Conservation (phyloP, 2,888 invertebrate genomes). For the Drosophila percnosoma region DNA sequence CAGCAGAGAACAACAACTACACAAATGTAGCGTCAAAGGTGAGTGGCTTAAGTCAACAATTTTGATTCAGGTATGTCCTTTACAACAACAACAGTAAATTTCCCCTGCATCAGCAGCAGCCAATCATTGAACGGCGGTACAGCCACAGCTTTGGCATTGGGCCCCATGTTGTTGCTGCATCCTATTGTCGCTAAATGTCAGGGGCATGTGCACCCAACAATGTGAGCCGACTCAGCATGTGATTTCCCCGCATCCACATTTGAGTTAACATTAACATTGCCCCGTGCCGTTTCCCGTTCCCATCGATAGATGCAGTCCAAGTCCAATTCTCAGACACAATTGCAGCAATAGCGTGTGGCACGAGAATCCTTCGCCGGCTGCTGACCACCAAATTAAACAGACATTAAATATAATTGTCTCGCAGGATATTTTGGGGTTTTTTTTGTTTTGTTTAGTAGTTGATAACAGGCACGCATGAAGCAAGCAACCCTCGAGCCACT, state of each 20-base stretch:
- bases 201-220: constrained; percentile 68
- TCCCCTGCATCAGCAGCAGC: constrained; percentile 49
- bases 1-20: constrained; percentile 14
- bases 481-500: constrained; percentile 14
- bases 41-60: constrained; percentile 19
- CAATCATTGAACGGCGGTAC: constrained; percentile 62
- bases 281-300: neutral
- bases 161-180: constrained; percentile 31
- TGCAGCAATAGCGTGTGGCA: constrained; percentile 53
- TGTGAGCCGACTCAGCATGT: constrained; percentile 10
- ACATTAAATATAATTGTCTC: constrained; percentile 44
- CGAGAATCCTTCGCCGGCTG: constrained; percentile 50
- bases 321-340: constrained; percentile 18
- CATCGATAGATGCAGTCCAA: neutral
- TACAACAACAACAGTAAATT: constrained; percentile 36
- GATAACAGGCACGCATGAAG: constrained; percentile 31
- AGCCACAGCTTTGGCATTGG: constrained; percentile 61
- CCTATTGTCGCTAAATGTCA: constrained; percentile 72
- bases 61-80: constrained; percentile 12
- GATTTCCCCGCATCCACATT: constrained; percentile 12
- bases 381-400: constrained; percentile 32
- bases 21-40: constrained; percentile 67
- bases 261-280: constrained; percentile 20
- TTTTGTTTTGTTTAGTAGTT: neutral
- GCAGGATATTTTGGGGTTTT: constrained; percentile 13